Evolutionary conservation across 1,140 invertebrate species (phyloP), one percentile per base, ranked within the genome.

Genomic region (Drosophila elegans): DNA sequence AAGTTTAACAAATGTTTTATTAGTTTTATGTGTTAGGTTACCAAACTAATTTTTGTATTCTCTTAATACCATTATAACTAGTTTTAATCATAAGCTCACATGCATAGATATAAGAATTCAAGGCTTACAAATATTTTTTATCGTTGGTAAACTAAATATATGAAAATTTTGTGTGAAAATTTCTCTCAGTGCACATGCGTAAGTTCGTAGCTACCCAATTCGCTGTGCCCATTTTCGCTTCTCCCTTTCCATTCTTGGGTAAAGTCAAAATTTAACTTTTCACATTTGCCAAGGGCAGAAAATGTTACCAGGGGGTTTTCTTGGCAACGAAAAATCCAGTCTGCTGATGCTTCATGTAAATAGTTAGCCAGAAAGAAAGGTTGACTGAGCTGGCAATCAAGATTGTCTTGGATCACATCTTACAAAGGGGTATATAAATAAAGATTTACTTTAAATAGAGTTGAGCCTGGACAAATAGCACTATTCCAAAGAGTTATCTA

Each of bases 211-310:
- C 60, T 52, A 66, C 38, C 61, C 64, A 52, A 66, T 36, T 13
- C 32, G 38, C 4, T 66, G 32, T 27, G 21, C 46, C 64, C 64
- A 68, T 44, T 66, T 68, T 44, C 36, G 62, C 25, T 29, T 12
- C 48, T 21, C 11, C 12, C 32, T 25, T 32, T 41, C 34, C 16
- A 29, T 61, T 38, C 41, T 44, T n/a, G 41, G 39, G 45, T 16
- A 52, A 66, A 68, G 46, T 68, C 45, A 66, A 68, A 68, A 64
- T 42, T 67, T 10, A 48, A 41, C 63, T 64, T 68, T 68, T 68
- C 38, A 68, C 64, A 68, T 68, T 66, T 38, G 38, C 64, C 61
- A n/a, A 62, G 41, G 64, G 64, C 61, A 27, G 21, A 38, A 48
- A 36, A 38, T 42, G 38, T 41, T 49, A 12, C 29, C 11, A 42